Conservation (phyloP, 2,888 invertebrate species). For the Coleophora deauratella region DNA sequence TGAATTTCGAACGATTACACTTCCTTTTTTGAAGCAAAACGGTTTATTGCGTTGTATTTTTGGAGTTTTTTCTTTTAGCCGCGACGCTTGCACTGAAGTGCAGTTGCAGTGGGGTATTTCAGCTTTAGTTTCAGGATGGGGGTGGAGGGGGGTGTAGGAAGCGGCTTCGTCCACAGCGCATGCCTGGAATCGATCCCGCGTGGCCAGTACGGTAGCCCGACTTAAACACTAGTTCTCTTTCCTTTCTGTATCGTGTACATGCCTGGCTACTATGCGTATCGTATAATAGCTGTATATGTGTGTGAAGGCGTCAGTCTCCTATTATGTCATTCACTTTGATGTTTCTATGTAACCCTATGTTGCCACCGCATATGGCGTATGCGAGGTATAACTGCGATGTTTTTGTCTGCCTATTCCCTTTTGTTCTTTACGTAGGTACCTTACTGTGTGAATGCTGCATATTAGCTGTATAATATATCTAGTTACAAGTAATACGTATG, state of each 20-base stretch:
- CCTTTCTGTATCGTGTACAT: conserved; percentile 18
- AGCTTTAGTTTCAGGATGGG: conserved; percentile 27
- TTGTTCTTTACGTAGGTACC: conserved; percentile 15
- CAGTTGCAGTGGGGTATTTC: conserved; percentile 57
- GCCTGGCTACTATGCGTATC: conserved; percentile 10
- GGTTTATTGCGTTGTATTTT: conserved; percentile 31
- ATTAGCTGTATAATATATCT: too few species aligned
- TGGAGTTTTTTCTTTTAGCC: conserved; percentile 35
- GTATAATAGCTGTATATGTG: conserved; percentile 1
- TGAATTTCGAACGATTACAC: conserved; percentile 11
- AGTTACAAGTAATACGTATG: too few species aligned
- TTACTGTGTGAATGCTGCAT: neutral
- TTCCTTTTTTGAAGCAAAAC: conserved; percentile 3
- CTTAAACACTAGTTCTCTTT: conserved; percentile 45
- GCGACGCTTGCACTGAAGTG: conserved; percentile 67
- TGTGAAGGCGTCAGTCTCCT: conserved; percentile 30
- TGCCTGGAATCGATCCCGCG: conserved; percentile 65
- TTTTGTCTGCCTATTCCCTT: conserved; percentile 14
- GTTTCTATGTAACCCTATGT: conserved; percentile 29
- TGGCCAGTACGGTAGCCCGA: conserved; percentile 50
- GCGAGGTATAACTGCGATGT: conserved; percentile 21
- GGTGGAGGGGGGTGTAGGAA: conserved; percentile 38
- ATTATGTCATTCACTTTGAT: conserved; percentile 71
- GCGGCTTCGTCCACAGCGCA: conserved; percentile 43
- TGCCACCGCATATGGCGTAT: conserved; percentile 20